Evolutionary conservation across 2,113 vertebrate species (phyloP), one percentile per base, ranked within the genome.

Genomic region (Pleuronectes platessa): DNA sequence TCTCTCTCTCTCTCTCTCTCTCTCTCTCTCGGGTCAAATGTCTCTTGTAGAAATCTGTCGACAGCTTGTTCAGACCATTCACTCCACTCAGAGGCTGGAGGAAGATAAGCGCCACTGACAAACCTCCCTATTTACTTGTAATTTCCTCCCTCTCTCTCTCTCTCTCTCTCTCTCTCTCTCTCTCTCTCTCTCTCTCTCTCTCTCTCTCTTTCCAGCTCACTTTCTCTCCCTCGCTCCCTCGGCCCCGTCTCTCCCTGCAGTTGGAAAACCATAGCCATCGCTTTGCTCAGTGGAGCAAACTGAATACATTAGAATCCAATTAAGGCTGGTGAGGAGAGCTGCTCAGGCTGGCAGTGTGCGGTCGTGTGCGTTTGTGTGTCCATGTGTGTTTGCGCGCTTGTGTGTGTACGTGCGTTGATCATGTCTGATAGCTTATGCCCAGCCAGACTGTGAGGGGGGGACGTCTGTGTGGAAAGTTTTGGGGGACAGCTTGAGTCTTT

Each of bases 281-380:
- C 77, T 68, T 71, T 89, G 91, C 85, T 87, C 85, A 88, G 42
- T 87, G 83, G 82, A 91, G 86, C 86, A 85, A 89, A 86, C 79
- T 60, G 92, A 87, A 92, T 94, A 92, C 82, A 93, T 94, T 92
- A 93, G 87, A 92, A 92, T 92, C 88, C 89, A 93, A 93, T 93
- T 92, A 92, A 84, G 78, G 71, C 67, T 74, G 77, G 78, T 74
- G 74, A 68, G 70, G 83, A 86, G 88, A 86, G 70, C 73, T 77
- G 83, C 80, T 88, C 83, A 79, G 82, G 84, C 82, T 84, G 51
- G n/a, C 40, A 81, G 74, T 60, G 73, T 77, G 85, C 71, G 70
- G 55, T 11, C 63, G 70, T 70, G n/a, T 27, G 21, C 60, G 70
- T 70, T 18, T 27, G 21, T 61, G 53, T 65, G 15, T 11, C 49